These are phyloP conservation scores for Catostylus mosaicus DNA, from an alignment of 30 jellyfish, hydroid and myxozoan genomes.

Conservation along the genomic window DNA sequence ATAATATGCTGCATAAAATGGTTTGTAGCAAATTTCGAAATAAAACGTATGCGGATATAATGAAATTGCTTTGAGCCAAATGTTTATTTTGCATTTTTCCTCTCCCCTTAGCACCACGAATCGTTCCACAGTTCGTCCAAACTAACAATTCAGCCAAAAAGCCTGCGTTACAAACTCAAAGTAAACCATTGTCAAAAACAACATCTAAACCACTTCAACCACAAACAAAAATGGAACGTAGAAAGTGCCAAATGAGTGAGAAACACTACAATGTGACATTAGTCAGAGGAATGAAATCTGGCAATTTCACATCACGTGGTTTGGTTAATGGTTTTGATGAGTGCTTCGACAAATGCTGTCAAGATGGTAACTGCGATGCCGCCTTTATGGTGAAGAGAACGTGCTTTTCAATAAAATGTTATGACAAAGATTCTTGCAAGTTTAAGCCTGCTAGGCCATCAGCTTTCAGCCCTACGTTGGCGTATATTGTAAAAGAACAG, in stretches of 20 bases:
- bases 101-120: conserved; percentile 24
- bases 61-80: no score
- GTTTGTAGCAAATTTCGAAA: no score
- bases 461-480: conserved; percentile 88
- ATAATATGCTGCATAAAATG: no score
- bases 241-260: conserved; percentile 51
- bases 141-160: background rate
- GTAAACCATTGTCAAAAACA: background rate
- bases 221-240: background rate
- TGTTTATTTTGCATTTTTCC: no score
- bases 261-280: conserved; percentile 76
- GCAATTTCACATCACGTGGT: conserved; percentile 95
- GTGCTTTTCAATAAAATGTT: conserved; percentile 82
- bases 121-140: conserved; percentile 23
- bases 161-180: background rate
- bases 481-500: conserved; percentile 66
- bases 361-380: conserved; percentile 79
- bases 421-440: conserved; percentile 59
- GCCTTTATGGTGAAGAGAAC: conserved; percentile 98
- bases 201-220: background rate
- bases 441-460: conserved; percentile 90
- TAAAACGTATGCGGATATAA: no score
- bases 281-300: conserved; percentile 91
- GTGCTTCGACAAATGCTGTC: conserved; percentile 82
- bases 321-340: conserved; percentile 56